Evolutionary conservation across 2,888 invertebrate species (phyloP).

Genomic region (Ichneumoninae sp.): DNA sequence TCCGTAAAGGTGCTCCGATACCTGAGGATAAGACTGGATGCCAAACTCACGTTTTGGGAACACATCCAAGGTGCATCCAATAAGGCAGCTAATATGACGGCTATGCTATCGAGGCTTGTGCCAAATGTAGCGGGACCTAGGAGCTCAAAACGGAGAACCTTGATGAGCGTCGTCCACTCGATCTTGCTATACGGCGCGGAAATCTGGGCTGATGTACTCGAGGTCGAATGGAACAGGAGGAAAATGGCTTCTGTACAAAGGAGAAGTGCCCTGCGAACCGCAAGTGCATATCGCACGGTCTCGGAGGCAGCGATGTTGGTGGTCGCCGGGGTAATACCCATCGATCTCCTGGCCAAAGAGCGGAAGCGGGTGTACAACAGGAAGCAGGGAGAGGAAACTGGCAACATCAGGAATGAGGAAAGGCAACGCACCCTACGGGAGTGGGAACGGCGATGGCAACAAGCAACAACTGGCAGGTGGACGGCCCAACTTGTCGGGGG

Average conservation of each 20-base stretch:
- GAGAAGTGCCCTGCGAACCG: slow-evolving; percentile 57
- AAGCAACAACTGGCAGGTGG: slow-evolving; percentile 50
- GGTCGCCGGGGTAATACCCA: slow-evolving; percentile 66
- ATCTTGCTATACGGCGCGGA: background rate
- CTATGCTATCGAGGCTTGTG: slow-evolving; percentile 45
- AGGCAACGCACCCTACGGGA: slow-evolving; percentile 11
- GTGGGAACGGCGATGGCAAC: slow-evolving; percentile 29
- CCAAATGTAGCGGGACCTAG: slow-evolving; percentile 44
- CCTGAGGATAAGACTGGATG: slow-evolving; percentile 67
- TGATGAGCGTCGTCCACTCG: slow-evolving; percentile 44
- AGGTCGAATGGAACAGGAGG: slow-evolving; percentile 53
- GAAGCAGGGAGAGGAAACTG: slow-evolving; percentile 24
- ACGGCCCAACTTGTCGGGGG: slow-evolving; percentile 52
- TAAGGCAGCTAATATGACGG: slow-evolving; percentile 64
- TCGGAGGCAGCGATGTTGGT: slow-evolving; percentile 68
- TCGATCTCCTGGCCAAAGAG: slow-evolving; percentile 68
- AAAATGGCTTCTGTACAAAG: slow-evolving; percentile 65
- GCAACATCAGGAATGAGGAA: slow-evolving; percentile 27
- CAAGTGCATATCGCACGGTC: slow-evolving; percentile 68
- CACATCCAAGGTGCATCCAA: slow-evolving; percentile 60
- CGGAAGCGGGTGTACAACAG: slow-evolving; percentile 41
- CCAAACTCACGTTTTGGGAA: slow-evolving; percentile 56
- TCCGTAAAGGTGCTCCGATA: slow-evolving; percentile 62
- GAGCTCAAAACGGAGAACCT: slow-evolving; percentile 51
- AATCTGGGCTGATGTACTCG: slow-evolving; percentile 47